phyloP scores from a whole-genome alignment of 2,888 invertebrate genomes.

The Epiblema foenella region DNA sequence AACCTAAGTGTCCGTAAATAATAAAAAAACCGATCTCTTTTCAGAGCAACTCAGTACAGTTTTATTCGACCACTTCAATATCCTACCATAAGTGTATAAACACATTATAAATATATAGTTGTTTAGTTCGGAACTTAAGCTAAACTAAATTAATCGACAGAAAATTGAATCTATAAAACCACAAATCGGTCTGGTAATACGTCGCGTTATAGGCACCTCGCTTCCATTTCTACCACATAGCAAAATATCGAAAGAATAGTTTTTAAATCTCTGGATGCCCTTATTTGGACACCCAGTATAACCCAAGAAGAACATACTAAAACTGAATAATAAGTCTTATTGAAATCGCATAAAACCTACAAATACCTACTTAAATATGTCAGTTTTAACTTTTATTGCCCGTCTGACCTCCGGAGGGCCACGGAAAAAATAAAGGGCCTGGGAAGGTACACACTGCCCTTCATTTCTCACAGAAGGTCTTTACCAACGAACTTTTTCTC shows the following conservation, averaged over 20 bases:
- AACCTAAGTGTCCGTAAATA: too few species aligned
- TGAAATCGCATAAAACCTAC: background rate
- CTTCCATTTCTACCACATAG: too few species aligned
- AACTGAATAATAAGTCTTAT: background rate
- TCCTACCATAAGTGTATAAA: too few species aligned
- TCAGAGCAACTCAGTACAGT: too few species aligned
- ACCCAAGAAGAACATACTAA: background rate
- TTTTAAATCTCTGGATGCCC: background rate
- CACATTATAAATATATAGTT: too few species aligned
- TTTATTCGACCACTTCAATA: too few species aligned
- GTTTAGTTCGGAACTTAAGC: background rate
- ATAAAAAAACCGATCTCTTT: too few species aligned
- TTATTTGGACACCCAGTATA: background rate
- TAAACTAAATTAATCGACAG: too few species aligned
- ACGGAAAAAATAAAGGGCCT: slow-evolving; percentile 64
- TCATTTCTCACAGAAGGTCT: slow-evolving; percentile 3
- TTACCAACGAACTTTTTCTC: background rate
- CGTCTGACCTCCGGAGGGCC: slow-evolving; percentile 71
- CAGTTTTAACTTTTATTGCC: slow-evolving; percentile 65
- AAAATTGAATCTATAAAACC: too few species aligned
- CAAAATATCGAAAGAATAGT: too few species aligned
- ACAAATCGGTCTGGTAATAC: too few species aligned
- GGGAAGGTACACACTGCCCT: slow-evolving; percentile 52
- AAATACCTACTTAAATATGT: background rate
- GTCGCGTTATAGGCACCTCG: too few species aligned